phyloP scores from a whole-genome alignment of 2,797 vertebrate genomes.

The Phaenicophaeus curvirostris region DNA sequence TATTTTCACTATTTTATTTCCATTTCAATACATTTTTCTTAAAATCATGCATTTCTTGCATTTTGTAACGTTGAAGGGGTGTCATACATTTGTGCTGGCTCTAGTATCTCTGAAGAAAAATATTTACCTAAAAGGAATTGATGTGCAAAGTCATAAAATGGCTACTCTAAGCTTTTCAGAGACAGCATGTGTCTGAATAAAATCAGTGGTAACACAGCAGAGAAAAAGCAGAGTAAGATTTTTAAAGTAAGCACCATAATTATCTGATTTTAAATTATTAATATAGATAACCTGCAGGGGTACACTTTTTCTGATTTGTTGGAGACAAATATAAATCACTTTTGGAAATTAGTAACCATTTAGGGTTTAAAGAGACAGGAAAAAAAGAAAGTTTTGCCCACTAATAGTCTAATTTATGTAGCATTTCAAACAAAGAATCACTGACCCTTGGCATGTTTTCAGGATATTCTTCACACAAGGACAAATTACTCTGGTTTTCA shows the following conservation, averaged over 20 bases:
- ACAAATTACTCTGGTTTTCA: neutral
- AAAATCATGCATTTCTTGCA: neutral
- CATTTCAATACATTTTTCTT: neutral
- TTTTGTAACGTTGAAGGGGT: neutral
- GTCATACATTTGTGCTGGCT: neutral
- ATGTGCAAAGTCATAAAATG: neutral
- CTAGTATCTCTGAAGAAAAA: neutral
- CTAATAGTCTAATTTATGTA: neutral
- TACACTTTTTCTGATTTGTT: neutral
- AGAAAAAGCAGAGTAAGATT: neutral
- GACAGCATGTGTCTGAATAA: neutral
- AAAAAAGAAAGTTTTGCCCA: neutral
- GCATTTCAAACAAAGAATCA: neutral
- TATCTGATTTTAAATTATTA: neutral
- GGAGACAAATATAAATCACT: neutral
- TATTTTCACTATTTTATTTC: conserved; percentile 9
- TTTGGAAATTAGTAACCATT: neutral
- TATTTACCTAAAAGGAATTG: neutral
- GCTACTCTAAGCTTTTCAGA: neutral
- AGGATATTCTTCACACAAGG: neutral
- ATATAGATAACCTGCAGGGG: neutral
- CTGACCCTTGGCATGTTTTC: neutral
- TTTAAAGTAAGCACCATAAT: neutral
- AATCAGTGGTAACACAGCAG: neutral
- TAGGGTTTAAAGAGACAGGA: neutral